Percentiles rank a stretch among this genome's conserved stretches.
These are phyloP conservation scores for Corydoras sp. DNA, from an alignment of 2,113 vertebrate species.

Conservation along the genomic window DNA sequence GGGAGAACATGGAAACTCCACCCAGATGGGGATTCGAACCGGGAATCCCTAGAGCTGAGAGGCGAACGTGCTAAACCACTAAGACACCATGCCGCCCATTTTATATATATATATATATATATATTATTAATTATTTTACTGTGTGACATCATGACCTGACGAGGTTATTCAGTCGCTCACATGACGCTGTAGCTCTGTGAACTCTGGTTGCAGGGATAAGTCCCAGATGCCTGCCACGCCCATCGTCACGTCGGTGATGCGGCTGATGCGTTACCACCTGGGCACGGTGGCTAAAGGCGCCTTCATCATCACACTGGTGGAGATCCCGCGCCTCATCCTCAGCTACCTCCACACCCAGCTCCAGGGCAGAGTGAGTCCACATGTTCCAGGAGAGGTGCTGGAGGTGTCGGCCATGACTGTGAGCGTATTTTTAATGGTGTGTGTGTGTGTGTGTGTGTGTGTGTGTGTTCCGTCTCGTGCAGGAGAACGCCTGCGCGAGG, in stretches of 20 bases:
- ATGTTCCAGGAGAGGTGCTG: too few relatives aligned
- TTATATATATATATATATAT: too few relatives aligned
- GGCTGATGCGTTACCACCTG: conserved; percentile 87
- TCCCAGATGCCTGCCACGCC: conserved; percentile 79
- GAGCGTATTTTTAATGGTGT: background rate
- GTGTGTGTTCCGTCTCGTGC: background rate
- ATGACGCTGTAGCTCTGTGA: too few relatives aligned
- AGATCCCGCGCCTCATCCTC: conserved; percentile 93
- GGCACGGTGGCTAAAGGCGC: conserved; percentile 95
- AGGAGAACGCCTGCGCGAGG: conserved; percentile 95
- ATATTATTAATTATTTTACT: too few relatives aligned
- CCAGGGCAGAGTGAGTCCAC: conserved; percentile 84
- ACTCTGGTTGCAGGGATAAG: conserved; percentile 75
- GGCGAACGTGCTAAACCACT: too few relatives aligned
- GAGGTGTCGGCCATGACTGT: too few relatives aligned
- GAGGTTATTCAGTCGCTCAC: too few relatives aligned
- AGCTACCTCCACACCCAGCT: conserved; percentile 93
- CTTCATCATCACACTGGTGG: conserved; percentile 96
- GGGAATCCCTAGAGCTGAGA: too few relatives aligned
- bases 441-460: background rate
- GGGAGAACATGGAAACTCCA: too few relatives aligned
- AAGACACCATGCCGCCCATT: too few relatives aligned
- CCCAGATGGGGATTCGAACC: too few relatives aligned
- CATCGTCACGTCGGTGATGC: conserved; percentile 78
- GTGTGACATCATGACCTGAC: too few relatives aligned